Conservation (phyloP, 2,888 invertebrate genomes). For the Alloscopus bannaensis region DNA sequence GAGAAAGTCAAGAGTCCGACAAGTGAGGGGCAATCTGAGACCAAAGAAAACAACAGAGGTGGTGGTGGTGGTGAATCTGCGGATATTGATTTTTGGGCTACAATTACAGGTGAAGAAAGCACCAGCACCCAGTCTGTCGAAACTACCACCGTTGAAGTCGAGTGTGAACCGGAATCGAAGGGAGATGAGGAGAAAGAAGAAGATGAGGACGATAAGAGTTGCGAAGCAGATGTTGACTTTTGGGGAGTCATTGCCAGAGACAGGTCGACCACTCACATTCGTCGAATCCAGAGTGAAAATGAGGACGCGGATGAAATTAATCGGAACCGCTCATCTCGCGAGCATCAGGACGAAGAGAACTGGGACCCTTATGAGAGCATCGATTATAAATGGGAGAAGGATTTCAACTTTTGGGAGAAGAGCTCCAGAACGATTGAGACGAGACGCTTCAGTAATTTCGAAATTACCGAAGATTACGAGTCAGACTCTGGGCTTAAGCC, state of each 20-base stretch:
- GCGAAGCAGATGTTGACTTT: slow-evolving; percentile 48
- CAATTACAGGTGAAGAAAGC: slow-evolving; percentile 61
- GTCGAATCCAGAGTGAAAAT: slow-evolving; percentile 23
- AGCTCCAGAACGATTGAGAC: slow-evolving; percentile 64
- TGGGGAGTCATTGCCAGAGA: slow-evolving; percentile 60
- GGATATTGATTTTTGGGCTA: slow-evolving; percentile 72
- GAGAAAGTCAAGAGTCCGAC: slow-evolving; percentile 35
- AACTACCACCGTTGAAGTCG: slow-evolving; percentile 45
- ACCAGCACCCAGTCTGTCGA: not conserved
- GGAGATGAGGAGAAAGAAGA: slow-evolving; percentile 6
- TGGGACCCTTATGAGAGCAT: slow-evolving; percentile 63
- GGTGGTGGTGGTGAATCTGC: slow-evolving; percentile 34
- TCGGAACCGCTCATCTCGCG: slow-evolving; percentile 23
- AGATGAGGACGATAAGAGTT: not conserved
- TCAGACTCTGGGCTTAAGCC: slow-evolving; percentile 68
- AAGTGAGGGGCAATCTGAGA: slow-evolving; percentile 50
- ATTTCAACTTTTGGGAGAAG: slow-evolving; percentile 71
- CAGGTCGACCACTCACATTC: slow-evolving; percentile 53
- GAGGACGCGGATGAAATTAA: slow-evolving; percentile 28
- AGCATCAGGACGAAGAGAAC: slow-evolving; percentile 26
- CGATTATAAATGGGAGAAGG: slow-evolving; percentile 65
- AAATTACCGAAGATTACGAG: slow-evolving; percentile 70
- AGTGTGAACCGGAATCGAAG: slow-evolving; percentile 40
- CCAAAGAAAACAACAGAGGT: not conserved
- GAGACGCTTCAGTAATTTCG: slow-evolving; percentile 66